Evolutionary conservation across 2,888 invertebrate genomes (phyloP), one percentile per base, ranked within the genome.

Genomic region (Tenthredo distinguenda): DNA sequence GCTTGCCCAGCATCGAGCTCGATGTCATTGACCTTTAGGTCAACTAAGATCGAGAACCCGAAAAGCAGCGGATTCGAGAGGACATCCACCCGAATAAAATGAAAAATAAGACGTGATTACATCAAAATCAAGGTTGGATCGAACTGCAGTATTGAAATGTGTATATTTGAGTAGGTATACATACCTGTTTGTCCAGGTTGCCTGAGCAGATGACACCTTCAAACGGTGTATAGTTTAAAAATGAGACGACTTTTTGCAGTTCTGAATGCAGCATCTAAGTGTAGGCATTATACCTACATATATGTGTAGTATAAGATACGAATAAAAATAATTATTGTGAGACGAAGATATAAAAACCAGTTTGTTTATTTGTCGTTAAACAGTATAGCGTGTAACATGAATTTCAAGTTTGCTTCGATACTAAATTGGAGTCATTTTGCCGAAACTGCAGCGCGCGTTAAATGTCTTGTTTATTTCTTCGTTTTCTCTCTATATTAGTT

Each of bases 341-440:
- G 21, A 62, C 47, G 9, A 18, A 58, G 62, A 87, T 88, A 85
- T 89, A 87, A 89, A 90, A 90, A 90, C 88, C 89, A 89, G 87
- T 89, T 90, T 89, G 85, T 90, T 90, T 90, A 89, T 89, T 89
- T 88, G 86, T 88, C 87, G 40, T 74, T 74, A 88, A 89, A 90
- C 88, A 87, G 86, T 88, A 74, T 74, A 74, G 43, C 43, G 40
- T 50, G 86, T 89, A 90, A 90, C 88, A 88, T 89, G 87, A 86
- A 88, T 88, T 89, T 88, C 31, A 81, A 50, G 9, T 81, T 62
- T 31, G 31, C 74, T 43, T 43, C 74, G 34, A 18, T 68, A 34
- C 18, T 74, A 43, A n/a, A 43, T 43, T 74, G 12, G n/a, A 74
- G 4, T 74, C 21, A 77, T 15, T 31, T 77, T 77, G 26, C 31